phyloP scores from a whole-genome alignment of 2,797 vertebrate genomes.

The Xenops minutus region DNA sequence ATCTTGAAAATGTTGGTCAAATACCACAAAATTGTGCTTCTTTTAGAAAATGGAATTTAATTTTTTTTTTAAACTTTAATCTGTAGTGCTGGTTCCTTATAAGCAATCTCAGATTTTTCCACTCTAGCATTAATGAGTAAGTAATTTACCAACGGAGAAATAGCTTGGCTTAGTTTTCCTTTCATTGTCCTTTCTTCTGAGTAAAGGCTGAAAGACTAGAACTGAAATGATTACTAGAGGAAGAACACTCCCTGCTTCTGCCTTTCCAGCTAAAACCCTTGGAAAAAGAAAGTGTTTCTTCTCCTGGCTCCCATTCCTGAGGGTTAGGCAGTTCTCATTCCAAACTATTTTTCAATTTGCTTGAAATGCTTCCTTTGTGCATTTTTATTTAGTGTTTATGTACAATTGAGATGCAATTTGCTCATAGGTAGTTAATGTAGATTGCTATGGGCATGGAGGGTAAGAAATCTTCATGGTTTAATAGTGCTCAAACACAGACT shows the following conservation, averaged over 20 bases:
- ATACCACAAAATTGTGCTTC: not conserved
- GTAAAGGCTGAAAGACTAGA: not conserved
- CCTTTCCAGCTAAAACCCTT: not conserved
- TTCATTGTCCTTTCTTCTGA: not conserved
- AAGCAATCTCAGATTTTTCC: not conserved
- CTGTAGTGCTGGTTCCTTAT: not conserved
- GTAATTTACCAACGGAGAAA: not conserved
- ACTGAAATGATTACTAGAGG: not conserved
- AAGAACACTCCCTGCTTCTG: not conserved
- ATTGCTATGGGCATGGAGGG: not conserved
- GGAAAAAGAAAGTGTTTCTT: not conserved
- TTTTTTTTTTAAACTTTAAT: not conserved
- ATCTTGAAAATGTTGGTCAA: not conserved
- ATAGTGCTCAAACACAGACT: not conserved
- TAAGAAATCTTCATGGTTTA: not conserved
- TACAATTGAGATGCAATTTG: not conserved
- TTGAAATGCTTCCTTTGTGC: not conserved
- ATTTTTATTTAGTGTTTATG: not conserved
- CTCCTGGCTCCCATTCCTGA: not conserved
- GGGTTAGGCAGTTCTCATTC: not conserved
- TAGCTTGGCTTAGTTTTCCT: not conserved
- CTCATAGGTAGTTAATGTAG: not conserved
- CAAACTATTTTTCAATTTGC: not conserved
- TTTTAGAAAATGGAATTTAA: not conserved
- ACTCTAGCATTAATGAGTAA: not conserved